These are phyloP conservation scores for Mythimna vitellina DNA, from an alignment of 2,888 invertebrate species.

Conservation along the genomic window DNA sequence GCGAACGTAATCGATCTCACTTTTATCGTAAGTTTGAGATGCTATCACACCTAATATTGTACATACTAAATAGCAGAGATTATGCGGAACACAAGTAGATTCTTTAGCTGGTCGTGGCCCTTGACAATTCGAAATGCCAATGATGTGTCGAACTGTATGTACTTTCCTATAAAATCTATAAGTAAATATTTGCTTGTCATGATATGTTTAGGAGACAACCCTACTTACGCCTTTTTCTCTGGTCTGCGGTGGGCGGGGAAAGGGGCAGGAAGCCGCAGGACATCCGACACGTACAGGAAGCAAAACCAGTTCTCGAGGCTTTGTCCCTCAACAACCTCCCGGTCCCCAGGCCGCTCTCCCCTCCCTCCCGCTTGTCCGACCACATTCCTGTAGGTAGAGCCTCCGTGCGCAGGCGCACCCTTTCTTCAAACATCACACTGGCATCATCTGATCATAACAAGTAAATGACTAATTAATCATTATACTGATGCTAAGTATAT, in stretches of 20 bases:
- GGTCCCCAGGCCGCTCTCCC: slow-evolving; percentile 72
- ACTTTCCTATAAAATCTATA: neutral
- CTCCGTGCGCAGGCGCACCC: slow-evolving; percentile 84
- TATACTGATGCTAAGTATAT: slow-evolving; percentile 6
- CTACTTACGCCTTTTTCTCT: slow-evolving; percentile 76
- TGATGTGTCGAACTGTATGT: neutral
- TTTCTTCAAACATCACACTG: slow-evolving; percentile 71
- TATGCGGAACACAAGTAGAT: slow-evolving; percentile 2
- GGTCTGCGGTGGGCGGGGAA: slow-evolving; percentile 75
- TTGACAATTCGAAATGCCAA: neutral
- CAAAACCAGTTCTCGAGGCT: slow-evolving; percentile 89
- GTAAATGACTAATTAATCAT: slow-evolving; percentile 40
- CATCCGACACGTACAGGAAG: slow-evolving; percentile 91
- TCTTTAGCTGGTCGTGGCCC: neutral
- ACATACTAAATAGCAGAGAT: neutral
- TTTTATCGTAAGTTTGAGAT: slow-evolving; percentile 1
- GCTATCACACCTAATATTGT: neutral
- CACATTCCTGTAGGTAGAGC: slow-evolving; percentile 85
- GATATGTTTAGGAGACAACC: slow-evolving; percentile 69
- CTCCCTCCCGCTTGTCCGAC: slow-evolving; percentile 78
- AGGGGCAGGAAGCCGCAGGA: slow-evolving; percentile 90
- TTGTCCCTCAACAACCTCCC: slow-evolving; percentile 86
- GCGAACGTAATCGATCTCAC: neutral
- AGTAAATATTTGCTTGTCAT: slow-evolving; percentile 17
- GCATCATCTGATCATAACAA: slow-evolving; percentile 67